Evolutionary conservation across 2,888 invertebrate species (phyloP).

Genomic region (Tenthredo notha): DNA sequence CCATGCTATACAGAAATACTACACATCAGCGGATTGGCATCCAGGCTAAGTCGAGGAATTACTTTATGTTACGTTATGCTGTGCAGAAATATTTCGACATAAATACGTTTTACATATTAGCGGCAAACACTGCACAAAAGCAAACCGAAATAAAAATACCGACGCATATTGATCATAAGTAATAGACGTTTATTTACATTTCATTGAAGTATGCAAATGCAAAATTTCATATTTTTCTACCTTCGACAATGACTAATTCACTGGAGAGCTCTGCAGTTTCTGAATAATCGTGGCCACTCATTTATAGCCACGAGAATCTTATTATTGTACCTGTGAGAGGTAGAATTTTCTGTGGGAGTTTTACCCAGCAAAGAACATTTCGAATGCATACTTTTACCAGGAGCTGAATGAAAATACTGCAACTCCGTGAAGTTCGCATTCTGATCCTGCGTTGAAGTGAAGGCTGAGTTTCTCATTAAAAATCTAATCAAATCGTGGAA

Average conservation of each 20-base stretch:
- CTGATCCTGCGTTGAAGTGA: conserved; percentile 22
- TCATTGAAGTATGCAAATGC: not conserved
- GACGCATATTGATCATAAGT: no score
- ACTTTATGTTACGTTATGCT: no score
- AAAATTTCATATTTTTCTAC: not conserved
- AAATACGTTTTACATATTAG: no score
- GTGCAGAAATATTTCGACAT: no score
- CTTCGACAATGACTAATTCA: not conserved
- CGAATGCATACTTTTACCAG: not conserved
- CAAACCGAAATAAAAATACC: no score
- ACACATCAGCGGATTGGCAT: no score
- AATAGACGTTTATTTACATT: no score
- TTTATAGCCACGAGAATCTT: not conserved
- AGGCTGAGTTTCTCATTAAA: conserved; percentile 40
- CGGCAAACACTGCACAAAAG: no score
- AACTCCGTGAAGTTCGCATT: conserved; percentile 6
- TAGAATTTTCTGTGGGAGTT: not conserved
- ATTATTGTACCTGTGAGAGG: not conserved
- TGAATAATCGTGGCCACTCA: not conserved
- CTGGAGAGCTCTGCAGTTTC: not conserved
- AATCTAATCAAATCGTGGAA: conserved; percentile 47
- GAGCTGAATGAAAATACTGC: conserved; percentile 18
- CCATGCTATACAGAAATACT: no score
- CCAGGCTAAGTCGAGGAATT: no score
- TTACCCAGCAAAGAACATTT: not conserved